These are phyloP conservation scores for Hydrolagus colliei DNA, from an alignment of 2,797 vertebrate species.

Conservation along the genomic window DNA sequence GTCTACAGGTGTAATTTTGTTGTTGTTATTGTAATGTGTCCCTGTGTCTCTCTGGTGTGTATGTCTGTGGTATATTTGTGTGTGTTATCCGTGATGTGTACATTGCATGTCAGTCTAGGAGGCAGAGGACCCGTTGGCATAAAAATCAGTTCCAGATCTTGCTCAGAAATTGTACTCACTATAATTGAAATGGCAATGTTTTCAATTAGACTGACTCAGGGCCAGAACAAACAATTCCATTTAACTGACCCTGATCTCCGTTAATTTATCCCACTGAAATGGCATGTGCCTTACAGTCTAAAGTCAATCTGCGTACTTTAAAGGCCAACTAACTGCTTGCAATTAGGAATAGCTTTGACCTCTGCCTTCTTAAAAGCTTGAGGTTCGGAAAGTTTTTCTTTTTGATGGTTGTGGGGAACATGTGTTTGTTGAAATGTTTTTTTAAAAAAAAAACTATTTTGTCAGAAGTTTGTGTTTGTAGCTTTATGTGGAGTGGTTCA, in stretches of 20 bases:
- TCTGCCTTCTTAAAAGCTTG: background rate
- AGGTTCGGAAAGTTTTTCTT: background rate
- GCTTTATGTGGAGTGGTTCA: background rate
- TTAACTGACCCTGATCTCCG: background rate
- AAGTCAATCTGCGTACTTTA: too few species aligned
- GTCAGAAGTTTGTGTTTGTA: background rate
- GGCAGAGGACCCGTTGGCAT: conserved; percentile 10
- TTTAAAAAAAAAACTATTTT: background rate
- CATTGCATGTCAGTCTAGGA: background rate
- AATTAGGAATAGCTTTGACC: background rate
- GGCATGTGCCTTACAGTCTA: background rate
- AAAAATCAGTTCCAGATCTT: conserved; percentile 1
- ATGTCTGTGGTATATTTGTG: too few species aligned
- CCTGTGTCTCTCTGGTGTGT: too few species aligned
- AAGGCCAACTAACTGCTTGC: background rate
- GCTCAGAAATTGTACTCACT: background rate
- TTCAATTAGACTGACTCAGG: conserved; percentile 16
- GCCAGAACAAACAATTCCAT: background rate
- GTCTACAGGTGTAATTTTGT: conserved; percentile 1
- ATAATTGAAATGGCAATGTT: conserved; percentile 5
- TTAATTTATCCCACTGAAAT: background rate
- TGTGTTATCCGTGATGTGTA: background rate
- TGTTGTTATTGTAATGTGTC: background rate
- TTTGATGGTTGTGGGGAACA: background rate
- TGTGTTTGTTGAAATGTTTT: background rate